These are phyloP conservation scores for Cheilosia impressa DNA, from an alignment of 2,888 invertebrate genomes.

Conservation along the genomic window DNA sequence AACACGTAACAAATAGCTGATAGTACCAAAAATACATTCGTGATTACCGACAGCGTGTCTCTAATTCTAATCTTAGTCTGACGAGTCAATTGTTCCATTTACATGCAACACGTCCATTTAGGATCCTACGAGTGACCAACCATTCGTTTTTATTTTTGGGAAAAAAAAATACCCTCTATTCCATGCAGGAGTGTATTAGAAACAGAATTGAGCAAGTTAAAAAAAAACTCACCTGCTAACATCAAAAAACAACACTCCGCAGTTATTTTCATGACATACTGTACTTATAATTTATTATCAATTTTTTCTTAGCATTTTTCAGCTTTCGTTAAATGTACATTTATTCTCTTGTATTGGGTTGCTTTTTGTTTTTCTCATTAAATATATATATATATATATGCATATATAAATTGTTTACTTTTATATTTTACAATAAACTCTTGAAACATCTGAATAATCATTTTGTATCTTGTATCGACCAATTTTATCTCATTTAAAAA, in stretches of 20 bases:
- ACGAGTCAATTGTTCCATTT: too few species aligned
- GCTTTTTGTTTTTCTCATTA: constrained; percentile 12
- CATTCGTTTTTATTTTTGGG: too few species aligned
- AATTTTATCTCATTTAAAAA: constrained; percentile 14
- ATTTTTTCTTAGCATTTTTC: constrained; percentile 48
- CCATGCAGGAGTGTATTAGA: too few species aligned
- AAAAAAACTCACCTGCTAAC: too few species aligned
- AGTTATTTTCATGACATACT: constrained; percentile 40
- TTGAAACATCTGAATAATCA: constrained; percentile 49
- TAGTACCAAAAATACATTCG: too few species aligned
- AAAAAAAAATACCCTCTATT: too few species aligned
- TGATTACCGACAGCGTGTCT: too few species aligned
- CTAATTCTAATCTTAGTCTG: too few species aligned
- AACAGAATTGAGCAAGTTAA: too few species aligned
- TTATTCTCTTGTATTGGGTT: constrained; percentile 35
- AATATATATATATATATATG: constrained; percentile 8
- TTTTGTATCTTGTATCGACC: constrained; percentile 20
- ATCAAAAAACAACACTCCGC: background rate
- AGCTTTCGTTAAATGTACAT: constrained; percentile 69
- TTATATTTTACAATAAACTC: constrained; percentile 58
- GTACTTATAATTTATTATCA: constrained; percentile 71
- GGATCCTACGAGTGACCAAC: too few species aligned
- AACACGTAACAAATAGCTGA: too few species aligned
- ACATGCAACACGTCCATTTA: too few species aligned
- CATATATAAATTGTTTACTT: constrained; percentile 41